Base-by-base conservation (phyloP, 2,888 invertebrate genomes). In the Diploptera punctata region DNA sequence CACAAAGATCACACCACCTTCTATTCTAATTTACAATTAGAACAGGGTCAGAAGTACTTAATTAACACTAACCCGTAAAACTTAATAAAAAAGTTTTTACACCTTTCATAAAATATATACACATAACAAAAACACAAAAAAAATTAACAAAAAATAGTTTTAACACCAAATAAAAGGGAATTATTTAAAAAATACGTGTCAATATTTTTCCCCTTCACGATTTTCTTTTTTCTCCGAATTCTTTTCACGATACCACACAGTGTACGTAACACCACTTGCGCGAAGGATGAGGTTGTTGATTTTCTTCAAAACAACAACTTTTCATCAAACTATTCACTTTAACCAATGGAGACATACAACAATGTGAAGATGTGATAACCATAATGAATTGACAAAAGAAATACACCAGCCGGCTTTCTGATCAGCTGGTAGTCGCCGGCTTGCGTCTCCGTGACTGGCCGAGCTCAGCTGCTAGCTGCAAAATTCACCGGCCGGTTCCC, bases 391-490 rank as follows among this genome's bases (percentile, higher is more conserved):
- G 54, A 33, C 54, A 21, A 31, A 4, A 31, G 33, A 18, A 62
- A 62, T 7, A 62, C 24, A n/a, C n/a, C 26, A 18, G 68, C n/a
- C 43, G 52, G 54, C 7, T 54, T 49, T 24, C 80, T 80, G 79
- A 80, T 80, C 80, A 81, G 81, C 79, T 80, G 75, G 65, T 70
- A 57, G 74, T 44, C 44, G 68, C 72, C 47, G 80, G 79, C 81
- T 81, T 81, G 80, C 82, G 60, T 65, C 72, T 69, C 70, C 73
- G 67, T 72, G 70, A 68, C 74, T 70, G 70, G 31, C 52, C 33
- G 49, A 65, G 72, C 75, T 75, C 70, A 70, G 71, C 69, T 67
- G 73, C 70, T 60, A 21, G 49, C 31, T 67, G 70, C 70, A 31
- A 70, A 70, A 70, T 72, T 61, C 60, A 60, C 82, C 81, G 81